phyloP scores from a whole-genome alignment of 2,888 invertebrate species.

The Gandaritis pyraliata region DNA sequence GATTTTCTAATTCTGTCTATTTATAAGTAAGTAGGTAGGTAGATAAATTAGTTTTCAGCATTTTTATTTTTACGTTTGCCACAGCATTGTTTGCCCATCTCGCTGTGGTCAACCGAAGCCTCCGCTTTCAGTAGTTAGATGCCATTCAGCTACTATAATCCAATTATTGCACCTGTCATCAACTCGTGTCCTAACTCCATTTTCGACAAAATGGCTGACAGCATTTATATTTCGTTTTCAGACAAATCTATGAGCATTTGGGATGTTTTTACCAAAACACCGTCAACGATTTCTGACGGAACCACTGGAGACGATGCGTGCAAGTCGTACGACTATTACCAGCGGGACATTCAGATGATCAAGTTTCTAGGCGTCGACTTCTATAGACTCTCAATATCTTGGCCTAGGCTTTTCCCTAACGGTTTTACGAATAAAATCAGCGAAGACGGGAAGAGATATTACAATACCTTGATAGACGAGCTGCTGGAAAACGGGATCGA shows the following conservation, averaged over 20 bases:
- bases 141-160: too few relatives aligned
- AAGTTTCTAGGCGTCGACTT: conserved; percentile 75
- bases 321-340: conserved; percentile 85
- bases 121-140: too few relatives aligned
- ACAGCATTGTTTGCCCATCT: too few relatives aligned
- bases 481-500: conserved; percentile 84
- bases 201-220: too few relatives aligned
- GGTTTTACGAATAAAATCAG: conserved; percentile 83
- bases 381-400: conserved; percentile 86
- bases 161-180: too few relatives aligned
- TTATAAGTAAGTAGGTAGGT: too few relatives aligned
- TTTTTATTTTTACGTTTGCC: too few relatives aligned
- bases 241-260: conserved; percentile 85
- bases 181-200: too few relatives aligned
- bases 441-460: conserved; percentile 85
- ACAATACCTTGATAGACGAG: conserved; percentile 86
- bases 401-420: conserved; percentile 86
- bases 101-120: too few relatives aligned
- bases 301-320: conserved; percentile 85
- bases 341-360: conserved; percentile 79
- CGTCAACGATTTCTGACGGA: conserved; percentile 77
- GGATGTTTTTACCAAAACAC: conserved; percentile 83
- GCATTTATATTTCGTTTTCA: conserved; percentile 34
- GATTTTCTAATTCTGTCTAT: too few relatives aligned
- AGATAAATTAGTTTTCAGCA: too few relatives aligned